These are phyloP conservation scores for Tragulus kanchil DNA, from an alignment of 2,113 vertebrate species.

Conservation along the genomic window DNA sequence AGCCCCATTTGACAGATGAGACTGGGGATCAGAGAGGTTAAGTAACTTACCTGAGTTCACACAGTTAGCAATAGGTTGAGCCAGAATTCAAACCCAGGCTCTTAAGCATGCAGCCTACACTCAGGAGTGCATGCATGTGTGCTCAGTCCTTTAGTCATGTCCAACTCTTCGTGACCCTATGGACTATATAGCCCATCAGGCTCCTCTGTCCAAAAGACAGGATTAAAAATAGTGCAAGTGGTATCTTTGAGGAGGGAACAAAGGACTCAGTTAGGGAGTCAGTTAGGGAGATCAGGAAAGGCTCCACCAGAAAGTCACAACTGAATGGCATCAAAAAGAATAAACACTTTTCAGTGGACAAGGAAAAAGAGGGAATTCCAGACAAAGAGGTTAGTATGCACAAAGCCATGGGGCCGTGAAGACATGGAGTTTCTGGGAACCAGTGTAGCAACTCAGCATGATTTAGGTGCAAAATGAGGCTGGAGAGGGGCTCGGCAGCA, in stretches of 20 bases:
- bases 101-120: not conserved
- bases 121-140: rapidly evolving
- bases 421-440: not conserved
- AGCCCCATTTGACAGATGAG: not conserved
- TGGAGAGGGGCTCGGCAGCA: not conserved
- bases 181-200: not conserved
- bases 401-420: not conserved
- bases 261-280: too few relatives aligned
- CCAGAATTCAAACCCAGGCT: not conserved
- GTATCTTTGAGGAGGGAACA: not conserved
- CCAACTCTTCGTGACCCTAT: not conserved
- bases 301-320: not conserved
- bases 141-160: not conserved
- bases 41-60: slow-evolving; percentile 1
- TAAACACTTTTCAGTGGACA: not conserved
- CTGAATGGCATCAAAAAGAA: not conserved
- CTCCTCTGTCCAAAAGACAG: not conserved
- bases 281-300: not conserved
- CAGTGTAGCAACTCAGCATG: not conserved
- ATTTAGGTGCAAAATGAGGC: too few relatives aligned
- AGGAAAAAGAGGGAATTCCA: not conserved
- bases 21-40: not conserved
- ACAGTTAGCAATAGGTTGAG: not conserved
- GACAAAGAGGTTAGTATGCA: not conserved
- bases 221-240: not conserved